A percentile compares a stretch with the other conserved stretches of the same genome.
These are phyloP conservation scores for Channa maculata DNA, from an alignment of 2,113 vertebrate genomes.

Conservation along the genomic window DNA sequence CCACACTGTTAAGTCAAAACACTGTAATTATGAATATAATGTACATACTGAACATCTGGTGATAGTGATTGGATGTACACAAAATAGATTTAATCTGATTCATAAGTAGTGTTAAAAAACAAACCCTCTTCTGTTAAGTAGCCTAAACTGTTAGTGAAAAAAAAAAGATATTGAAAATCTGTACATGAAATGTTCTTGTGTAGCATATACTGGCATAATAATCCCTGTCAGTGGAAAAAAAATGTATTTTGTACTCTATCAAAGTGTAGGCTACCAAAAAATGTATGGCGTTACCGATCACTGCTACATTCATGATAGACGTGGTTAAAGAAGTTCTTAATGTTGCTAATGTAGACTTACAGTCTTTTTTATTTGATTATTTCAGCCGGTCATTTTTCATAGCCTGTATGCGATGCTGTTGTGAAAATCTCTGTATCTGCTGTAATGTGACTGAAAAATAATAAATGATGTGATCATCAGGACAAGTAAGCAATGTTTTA, in stretches of 20 bases:
- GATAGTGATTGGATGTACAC: conserved; percentile 74
- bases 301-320: conserved; percentile 55
- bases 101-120: conserved; percentile 54
- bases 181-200: conserved; percentile 77
- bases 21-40: conserved; percentile 80
- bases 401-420: conserved; percentile 57
- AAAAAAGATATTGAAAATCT: conserved; percentile 61
- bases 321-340: conserved; percentile 63
- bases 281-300: conserved; percentile 53
- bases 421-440: conserved; percentile 79
- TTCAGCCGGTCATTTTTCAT: conserved; percentile 63
- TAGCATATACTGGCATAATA: conserved; percentile 77
- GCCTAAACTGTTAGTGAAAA: conserved; percentile 69
- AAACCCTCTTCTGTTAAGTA: conserved; percentile 65
- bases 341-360: conserved; percentile 70
- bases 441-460: conserved; percentile 81
- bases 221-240: conserved; percentile 64
- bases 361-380: conserved; percentile 39
- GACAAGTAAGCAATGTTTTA: background rate
- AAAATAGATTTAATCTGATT: conserved; percentile 45
- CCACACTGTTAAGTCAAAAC: conserved; percentile 38
- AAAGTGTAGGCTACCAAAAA: conserved; percentile 69
- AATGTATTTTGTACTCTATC: conserved; percentile 76
- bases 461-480: conserved; percentile 67
- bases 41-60: conserved; percentile 75